phyloP scores from a whole-genome alignment of 1,140 invertebrate genomes.

The Neodiprion lecontei region DNA sequence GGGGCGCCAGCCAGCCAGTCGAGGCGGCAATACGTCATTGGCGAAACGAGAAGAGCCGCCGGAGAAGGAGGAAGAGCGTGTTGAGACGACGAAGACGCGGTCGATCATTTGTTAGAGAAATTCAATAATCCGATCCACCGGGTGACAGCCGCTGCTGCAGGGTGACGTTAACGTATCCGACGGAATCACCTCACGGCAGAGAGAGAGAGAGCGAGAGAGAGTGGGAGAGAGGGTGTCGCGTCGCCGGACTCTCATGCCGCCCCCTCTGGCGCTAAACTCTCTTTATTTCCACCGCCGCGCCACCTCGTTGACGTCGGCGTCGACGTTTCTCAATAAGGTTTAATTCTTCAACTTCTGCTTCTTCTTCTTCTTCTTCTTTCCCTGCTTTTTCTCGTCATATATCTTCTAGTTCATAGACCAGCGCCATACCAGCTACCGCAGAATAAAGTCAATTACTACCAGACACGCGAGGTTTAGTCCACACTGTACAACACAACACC shows the following conservation, averaged over 20 bases:
- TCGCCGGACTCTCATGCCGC: slow-evolving; percentile 29
- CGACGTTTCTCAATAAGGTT: not conserved
- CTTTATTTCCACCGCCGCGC: not conserved
- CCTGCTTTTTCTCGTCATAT: not conserved
- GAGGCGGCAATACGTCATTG: slow-evolving; percentile 41
- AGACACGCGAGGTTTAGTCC: too few species aligned
- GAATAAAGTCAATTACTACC: too few species aligned
- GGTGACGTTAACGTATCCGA: slow-evolving; percentile 21
- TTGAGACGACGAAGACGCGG: slow-evolving; percentile 23
- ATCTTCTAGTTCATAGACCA: too few species aligned
- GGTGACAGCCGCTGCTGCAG: slow-evolving; percentile 36
- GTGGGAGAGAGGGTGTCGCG: slow-evolving; percentile 29
- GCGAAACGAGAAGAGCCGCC: slow-evolving; percentile 29
- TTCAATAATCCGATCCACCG: slow-evolving; percentile 48
- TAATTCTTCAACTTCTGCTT: not conserved
- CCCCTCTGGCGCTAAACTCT: too few species aligned
- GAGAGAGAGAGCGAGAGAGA: slow-evolving; percentile 5
- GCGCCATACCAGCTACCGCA: too few species aligned
- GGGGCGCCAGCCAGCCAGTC: not conserved
- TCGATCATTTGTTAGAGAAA: slow-evolving; percentile 53
- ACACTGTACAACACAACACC: too few species aligned
- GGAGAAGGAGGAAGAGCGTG: slow-evolving; percentile 21
- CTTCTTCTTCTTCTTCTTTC: not conserved
- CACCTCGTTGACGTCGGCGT: not conserved
- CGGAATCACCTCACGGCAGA: slow-evolving; percentile 26